Base-by-base conservation (phyloP, 2,888 invertebrate species). In the Eristalis pertinax region DNA sequence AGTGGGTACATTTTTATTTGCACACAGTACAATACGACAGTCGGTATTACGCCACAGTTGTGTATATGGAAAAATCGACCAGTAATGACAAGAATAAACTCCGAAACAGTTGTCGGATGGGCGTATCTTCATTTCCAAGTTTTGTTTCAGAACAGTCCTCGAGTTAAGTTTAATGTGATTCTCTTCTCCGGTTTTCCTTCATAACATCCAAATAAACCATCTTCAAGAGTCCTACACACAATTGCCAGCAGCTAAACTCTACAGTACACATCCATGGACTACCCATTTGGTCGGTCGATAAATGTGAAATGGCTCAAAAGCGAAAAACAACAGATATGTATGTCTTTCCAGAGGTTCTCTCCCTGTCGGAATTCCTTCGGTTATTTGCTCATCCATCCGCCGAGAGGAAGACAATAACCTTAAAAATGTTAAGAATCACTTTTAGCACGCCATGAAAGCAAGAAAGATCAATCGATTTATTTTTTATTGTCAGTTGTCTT, bases 381-480 rank as follows among this genome's bases (percentile, higher is more conserved):
- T 32, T 22, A 35, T 50, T 8, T 29, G 11, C 2, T n/a, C 8
- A 15, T 0, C 26, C 32, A 67, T 22, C 24, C 26, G n/a, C 43
- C 43, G 43, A 29, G 62, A 43, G 41, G 24, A 73, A 5, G 22
- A 4, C 43, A 29, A 50, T 7, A 56, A 35, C 64, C 38, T 56
- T 65, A n/a, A 24, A 35, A 64, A 64, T n/a, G 24, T 64, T 64
- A 56, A 56, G 38, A 35, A 38, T 67, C 60, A 10, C 13, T 22
- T 58, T 38, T 29, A 58, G 26, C 13, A 4, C 15, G 26, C 15
- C 60, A 56, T 56, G 10, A 74, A 56, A 15, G 4, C 5, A 4
- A 56, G 26, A 56, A 58, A 38, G 38, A 75, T 65, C 38, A 58
- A 67, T 60, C 5, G 41, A 26, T 65, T 22, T 13, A 24, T 50